These are phyloP conservation scores for Ganaspis sp. DNA, from an alignment of 1,140 invertebrate species.

Conservation along the genomic window DNA sequence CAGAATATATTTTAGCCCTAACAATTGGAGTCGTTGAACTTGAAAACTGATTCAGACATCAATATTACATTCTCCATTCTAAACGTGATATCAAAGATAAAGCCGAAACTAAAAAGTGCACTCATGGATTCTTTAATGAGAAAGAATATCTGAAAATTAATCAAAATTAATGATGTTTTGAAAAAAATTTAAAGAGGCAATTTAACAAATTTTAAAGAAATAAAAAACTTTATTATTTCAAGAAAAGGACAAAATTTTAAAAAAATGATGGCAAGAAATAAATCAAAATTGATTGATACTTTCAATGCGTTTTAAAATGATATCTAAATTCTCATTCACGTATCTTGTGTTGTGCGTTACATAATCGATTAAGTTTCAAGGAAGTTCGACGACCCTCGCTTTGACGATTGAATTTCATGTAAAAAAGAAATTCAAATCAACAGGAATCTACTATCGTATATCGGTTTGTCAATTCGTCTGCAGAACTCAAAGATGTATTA, in stretches of 20 bases:
- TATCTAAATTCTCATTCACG: neutral
- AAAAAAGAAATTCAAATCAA: neutral
- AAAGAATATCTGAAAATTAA: too few species aligned
- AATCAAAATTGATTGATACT: too few species aligned
- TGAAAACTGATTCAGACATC: neutral
- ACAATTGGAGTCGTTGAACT: conserved; percentile 4
- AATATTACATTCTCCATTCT: neutral
- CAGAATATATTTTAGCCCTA: neutral
- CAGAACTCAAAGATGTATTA: too few species aligned
- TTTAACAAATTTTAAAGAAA: too few species aligned
- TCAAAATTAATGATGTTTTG: too few species aligned
- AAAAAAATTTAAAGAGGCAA: too few species aligned
- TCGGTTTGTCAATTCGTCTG: neutral
- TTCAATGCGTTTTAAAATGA: too few species aligned
- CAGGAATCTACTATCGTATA: neutral
- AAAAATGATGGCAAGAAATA: too few species aligned
- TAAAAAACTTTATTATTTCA: too few species aligned
- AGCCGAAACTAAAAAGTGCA: too few species aligned
- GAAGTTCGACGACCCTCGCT: conserved; percentile 6
- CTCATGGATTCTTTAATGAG: too few species aligned
- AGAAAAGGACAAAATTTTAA: too few species aligned
- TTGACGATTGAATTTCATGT: neutral
- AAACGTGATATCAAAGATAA: neutral
- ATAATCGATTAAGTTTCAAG: conserved; percentile 6
- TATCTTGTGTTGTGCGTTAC: neutral